Evolutionary conservation across 2,113 vertebrate species (phyloP).

Genomic region (Himantopus leucocephalus): DNA sequence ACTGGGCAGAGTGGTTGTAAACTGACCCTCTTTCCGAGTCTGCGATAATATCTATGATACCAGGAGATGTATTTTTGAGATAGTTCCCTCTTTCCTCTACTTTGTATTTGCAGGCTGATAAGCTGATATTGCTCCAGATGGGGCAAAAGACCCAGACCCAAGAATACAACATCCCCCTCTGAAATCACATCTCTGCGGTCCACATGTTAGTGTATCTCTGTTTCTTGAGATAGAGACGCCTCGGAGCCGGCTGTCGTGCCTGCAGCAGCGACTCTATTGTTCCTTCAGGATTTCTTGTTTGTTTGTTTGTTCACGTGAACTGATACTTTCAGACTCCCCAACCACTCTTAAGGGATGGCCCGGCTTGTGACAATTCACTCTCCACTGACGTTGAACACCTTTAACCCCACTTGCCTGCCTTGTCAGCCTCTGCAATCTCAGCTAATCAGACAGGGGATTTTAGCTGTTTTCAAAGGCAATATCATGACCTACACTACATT

Average conservation of each 20-base stretch:
- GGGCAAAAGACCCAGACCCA: background rate
- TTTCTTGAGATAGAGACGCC: background rate
- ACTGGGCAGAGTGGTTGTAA: background rate
- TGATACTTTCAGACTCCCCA: background rate
- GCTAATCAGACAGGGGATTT: background rate
- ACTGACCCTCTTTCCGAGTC: background rate
- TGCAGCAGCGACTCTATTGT: background rate
- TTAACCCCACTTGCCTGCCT: background rate
- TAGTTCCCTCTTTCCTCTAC: background rate
- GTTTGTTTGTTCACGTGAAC: background rate
- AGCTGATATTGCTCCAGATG: background rate
- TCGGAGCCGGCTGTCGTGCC: rapidly evolving
- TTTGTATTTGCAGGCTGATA: background rate
- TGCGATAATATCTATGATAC: rapidly evolving
- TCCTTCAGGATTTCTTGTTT: background rate
- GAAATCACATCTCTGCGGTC: background rate
- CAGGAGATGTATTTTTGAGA: background rate
- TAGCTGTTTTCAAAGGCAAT: background rate
- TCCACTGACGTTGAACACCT: background rate
- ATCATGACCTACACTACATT: background rate
- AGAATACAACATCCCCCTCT: rapidly evolving
- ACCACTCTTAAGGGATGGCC: background rate
- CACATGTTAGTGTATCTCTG: rapidly evolving
- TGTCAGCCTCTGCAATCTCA: background rate
- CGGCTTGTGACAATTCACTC: background rate